Conservation (phyloP, 2,888 invertebrate genomes). For the Apantesis nais region DNA sequence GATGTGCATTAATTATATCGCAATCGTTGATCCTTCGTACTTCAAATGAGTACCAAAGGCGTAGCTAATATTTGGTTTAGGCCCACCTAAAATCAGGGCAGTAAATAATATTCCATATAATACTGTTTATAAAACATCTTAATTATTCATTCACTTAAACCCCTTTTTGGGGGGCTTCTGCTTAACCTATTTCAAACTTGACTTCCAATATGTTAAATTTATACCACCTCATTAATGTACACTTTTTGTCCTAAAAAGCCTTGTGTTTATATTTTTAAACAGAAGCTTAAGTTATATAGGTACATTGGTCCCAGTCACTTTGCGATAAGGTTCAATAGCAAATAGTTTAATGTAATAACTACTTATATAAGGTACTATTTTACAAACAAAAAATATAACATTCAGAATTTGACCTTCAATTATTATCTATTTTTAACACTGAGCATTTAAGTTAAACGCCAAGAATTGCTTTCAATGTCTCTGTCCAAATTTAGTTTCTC, state of each 20-base stretch:
- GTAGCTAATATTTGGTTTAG: neutral
- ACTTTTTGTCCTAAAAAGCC: neutral
- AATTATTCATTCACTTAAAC: neutral
- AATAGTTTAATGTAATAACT: neutral
- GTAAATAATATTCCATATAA: neutral
- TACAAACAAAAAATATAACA: neutral
- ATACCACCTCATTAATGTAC: neutral
- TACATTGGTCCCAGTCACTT: neutral
- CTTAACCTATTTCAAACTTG: neutral
- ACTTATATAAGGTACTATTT: neutral
- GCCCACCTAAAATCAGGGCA: neutral
- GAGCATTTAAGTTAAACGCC: too few species aligned
- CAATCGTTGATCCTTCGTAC: neutral
- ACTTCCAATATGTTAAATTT: neutral
- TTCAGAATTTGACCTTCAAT: too few species aligned
- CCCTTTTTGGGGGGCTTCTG: too few species aligned
- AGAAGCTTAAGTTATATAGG: neutral
- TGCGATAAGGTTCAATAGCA: neutral
- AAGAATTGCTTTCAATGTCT: too few species aligned
- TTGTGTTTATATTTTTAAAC: neutral
- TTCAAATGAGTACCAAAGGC: neutral
- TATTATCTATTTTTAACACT: too few species aligned
- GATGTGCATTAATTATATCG: slow-evolving; percentile 3
- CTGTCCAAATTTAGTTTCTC: too few species aligned
- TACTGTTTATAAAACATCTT: too few species aligned